Evolutionary conservation across 2,888 invertebrate genomes (phyloP).

Genomic region (Athrips mouffetella): DNA sequence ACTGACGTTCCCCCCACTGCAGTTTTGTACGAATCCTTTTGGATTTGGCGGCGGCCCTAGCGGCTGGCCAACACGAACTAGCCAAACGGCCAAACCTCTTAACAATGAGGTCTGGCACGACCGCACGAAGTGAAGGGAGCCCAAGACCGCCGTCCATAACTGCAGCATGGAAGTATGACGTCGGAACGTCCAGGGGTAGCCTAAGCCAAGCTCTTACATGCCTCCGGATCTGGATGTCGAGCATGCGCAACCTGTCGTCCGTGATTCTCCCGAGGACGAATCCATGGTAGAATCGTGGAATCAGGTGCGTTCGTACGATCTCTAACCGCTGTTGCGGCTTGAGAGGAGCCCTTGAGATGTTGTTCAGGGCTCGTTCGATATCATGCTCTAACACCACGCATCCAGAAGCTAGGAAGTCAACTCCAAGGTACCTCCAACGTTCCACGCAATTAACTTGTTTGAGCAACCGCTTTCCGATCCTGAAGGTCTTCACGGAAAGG

Average conservation of each 20-base stretch:
- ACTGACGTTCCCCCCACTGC: background rate
- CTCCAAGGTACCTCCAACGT: slow-evolving; percentile 35
- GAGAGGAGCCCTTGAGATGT: slow-evolving; percentile 24
- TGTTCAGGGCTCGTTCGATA: slow-evolving; percentile 28
- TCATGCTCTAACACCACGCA: slow-evolving; percentile 29
- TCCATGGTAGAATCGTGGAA: slow-evolving; percentile 45
- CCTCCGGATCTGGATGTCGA: background rate
- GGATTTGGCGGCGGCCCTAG: background rate
- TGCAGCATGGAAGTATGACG: background rate
- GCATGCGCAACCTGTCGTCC: background rate
- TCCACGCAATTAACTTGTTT: slow-evolving; percentile 30
- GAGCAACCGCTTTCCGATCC: slow-evolving; percentile 25
- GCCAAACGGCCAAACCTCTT: background rate
- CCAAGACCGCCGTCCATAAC: background rate
- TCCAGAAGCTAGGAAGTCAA: slow-evolving; percentile 38
- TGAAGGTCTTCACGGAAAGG: slow-evolving; percentile 22
- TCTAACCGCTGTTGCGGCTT: slow-evolving; percentile 45
- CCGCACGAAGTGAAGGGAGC: background rate
- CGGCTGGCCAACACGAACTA: background rate
- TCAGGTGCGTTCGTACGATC: slow-evolving; percentile 39
- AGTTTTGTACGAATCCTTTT: background rate
- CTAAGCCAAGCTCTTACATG: background rate
- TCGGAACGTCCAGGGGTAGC: background rate
- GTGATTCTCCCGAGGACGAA: slow-evolving; percentile 35
- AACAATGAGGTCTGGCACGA: background rate